Evolutionary conservation across 2,113 vertebrate species (phyloP).

Genomic region (Globicephala melas): DNA sequence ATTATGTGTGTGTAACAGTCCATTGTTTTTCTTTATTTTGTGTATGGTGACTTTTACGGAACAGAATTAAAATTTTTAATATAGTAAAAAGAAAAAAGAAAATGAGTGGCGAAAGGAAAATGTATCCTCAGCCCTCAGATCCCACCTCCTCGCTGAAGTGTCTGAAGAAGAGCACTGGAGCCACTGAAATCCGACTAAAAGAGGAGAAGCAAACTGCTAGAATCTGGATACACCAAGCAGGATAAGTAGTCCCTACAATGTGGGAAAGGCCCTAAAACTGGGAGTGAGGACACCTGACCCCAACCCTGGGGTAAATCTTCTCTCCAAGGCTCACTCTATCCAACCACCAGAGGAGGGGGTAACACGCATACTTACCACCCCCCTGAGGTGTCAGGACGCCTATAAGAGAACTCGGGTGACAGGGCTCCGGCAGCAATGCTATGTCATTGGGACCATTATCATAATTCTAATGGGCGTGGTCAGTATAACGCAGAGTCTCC

Average conservation of each 20-base stretch:
- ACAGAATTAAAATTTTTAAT: not conserved
- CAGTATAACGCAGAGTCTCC: too few species aligned
- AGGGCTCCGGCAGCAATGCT: not conserved
- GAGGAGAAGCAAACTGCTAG: not conserved
- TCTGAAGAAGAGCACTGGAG: not conserved
- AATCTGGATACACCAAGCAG: too few species aligned
- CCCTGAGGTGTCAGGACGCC: not conserved
- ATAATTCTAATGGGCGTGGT: rapidly evolving
- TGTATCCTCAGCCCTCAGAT: not conserved
- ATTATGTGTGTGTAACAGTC: not conserved
- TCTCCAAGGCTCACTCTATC: not conserved
- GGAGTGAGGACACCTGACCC: too few species aligned
- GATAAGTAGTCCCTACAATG: rapidly evolving
- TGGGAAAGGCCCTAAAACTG: not conserved
- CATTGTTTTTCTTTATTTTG: not conserved
- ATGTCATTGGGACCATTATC: rapidly evolving
- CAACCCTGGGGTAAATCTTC: not conserved
- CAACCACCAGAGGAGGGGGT: not conserved
- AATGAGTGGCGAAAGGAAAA: not conserved
- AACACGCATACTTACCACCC: not conserved
- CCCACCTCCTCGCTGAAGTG: not conserved
- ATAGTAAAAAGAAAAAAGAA: not conserved
- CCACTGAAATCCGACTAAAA: too few species aligned
- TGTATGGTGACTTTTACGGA: not conserved
- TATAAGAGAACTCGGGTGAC: rapidly evolving